Evolutionary conservation across 2,888 invertebrate species (phyloP), one percentile per base, ranked within the genome.

Genomic region (Hydroisotoma schaefferi): DNA sequence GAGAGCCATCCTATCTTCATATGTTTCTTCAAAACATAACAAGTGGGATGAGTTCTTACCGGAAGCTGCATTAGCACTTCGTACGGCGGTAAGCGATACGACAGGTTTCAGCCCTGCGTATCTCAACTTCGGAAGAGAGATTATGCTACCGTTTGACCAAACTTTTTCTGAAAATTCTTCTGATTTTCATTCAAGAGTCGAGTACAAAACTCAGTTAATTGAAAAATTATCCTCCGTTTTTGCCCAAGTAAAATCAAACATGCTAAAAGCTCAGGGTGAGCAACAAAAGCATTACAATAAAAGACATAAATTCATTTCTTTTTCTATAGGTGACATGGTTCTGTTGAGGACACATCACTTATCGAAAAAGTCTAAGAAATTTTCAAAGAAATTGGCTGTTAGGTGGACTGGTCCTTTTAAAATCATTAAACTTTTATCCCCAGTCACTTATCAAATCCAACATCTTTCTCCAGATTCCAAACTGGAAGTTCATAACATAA

Each of bases 71-170:
- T 27, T 66, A 10, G 65, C 65, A 0, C 25, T 66, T 22, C 33
- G 61, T 1, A 66, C 65, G 2, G 60, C 59, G 0, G 44, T 65
- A 8, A 43, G 28, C 15, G 65, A 63, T 28, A 52, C 65, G 1
- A 68, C 65, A 5, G 65, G 68, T 0, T 68, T 57, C 37, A 55
- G 51, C 12, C 68, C 63, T 6, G 29, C 65, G 6, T 54, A 60
- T 51, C n/a, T 65, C 0, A 65, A 49, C 20, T 55, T 61, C 12
- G 65, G 63, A 18, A 28, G 68, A 33, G 68, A 68, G 28, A 4
- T 60, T 1, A 43, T 26, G 12, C 43, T 60, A 5, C 65, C 65
- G 1, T 55, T 68, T 28, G 67, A 67, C 46, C n/a, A 25, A 4
- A 40, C 20, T 28, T 22, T 59, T 12, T 48, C 28, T 20, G 43